phyloP scores from a whole-genome alignment of 2,888 invertebrate genomes.

The Aethes cnicana region DNA sequence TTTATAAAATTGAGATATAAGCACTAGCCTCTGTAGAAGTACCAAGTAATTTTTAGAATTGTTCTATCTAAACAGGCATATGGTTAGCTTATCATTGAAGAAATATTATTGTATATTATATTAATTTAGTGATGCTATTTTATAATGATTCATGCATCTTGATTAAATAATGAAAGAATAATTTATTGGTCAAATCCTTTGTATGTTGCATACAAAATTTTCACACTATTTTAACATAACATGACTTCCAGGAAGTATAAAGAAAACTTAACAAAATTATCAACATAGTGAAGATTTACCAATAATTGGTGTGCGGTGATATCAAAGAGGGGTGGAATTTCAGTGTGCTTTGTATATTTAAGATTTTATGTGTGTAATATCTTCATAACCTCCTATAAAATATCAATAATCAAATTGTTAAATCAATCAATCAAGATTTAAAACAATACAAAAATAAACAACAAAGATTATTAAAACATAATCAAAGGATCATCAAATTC shows the following conservation, averaged over 20 bases:
- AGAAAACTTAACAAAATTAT: background rate
- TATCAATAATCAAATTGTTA: background rate
- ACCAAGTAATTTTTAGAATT: constrained; percentile 42
- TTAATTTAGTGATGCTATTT: constrained; percentile 37
- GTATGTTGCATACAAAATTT: constrained; percentile 39
- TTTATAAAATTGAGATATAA: constrained; percentile 49
- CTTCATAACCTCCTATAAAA: background rate
- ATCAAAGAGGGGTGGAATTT: constrained; percentile 10
- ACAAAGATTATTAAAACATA: constrained; percentile 68
- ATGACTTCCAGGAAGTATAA: background rate
- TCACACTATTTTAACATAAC: constrained; percentile 8
- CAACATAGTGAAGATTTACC: constrained; percentile 23
- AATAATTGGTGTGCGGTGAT: constrained; percentile 23
- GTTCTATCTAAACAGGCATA: constrained; percentile 42
- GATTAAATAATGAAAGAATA: constrained; percentile 26
- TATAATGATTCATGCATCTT: constrained; percentile 21
- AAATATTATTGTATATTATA: constrained; percentile 45
- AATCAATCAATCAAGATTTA: constrained; percentile 1
- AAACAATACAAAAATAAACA: constrained; percentile 35
- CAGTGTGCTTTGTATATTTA: constrained; percentile 17
- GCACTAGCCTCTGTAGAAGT: constrained; percentile 47
- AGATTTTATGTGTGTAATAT: constrained; percentile 4
- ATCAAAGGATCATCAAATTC: constrained; percentile 58
- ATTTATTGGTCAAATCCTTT: constrained; percentile 37
- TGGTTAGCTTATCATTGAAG: constrained; percentile 43